Percentiles rank a stretch among this genome's conserved stretches.
Conservation (phyloP, 35 echinoderm and acorn worm species). For the Chiridota heheva region DNA sequence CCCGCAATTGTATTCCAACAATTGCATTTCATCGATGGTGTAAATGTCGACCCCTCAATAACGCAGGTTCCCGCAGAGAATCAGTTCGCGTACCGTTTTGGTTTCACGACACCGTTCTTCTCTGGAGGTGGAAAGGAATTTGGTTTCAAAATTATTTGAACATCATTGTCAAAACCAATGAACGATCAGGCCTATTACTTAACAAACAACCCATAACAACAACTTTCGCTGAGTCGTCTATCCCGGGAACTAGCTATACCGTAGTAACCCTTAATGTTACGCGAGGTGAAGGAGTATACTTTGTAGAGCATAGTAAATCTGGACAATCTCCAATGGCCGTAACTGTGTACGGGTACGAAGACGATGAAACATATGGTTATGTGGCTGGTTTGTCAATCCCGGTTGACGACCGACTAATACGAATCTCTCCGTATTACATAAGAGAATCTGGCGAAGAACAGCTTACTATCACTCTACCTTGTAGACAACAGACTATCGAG, state of each 20-base stretch:
- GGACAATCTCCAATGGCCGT: constrained; percentile 47
- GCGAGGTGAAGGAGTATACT: constrained; percentile 59
- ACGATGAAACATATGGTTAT: constrained; percentile 61
- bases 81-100: constrained; percentile 57
- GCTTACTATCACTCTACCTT: constrained; percentile 53
- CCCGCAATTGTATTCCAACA: constrained; percentile 47
- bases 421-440: constrained; percentile 42
- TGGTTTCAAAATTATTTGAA: constrained; percentile 58
- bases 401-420: constrained; percentile 45
- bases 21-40: constrained; percentile 27
- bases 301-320: constrained; percentile 43
- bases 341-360: constrained; percentile 60
- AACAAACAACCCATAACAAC: constrained; percentile 15
- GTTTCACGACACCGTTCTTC: constrained; percentile 66
- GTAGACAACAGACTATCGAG: not conserved
- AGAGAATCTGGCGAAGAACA: constrained; percentile 59
- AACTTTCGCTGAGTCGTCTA: not conserved
- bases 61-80: constrained; percentile 63
- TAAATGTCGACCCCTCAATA: constrained; percentile 55
- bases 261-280: constrained; percentile 52
- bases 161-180: constrained; percentile 48
- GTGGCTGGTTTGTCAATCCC: constrained; percentile 58
- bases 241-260: constrained; percentile 38
- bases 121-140: constrained; percentile 38
- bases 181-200: constrained; percentile 20